Percentiles rank a stretch among this genome's conserved stretches.
phyloP scores from a whole-genome alignment of 2,113 vertebrate genomes.

The Pao palembangensis region DNA sequence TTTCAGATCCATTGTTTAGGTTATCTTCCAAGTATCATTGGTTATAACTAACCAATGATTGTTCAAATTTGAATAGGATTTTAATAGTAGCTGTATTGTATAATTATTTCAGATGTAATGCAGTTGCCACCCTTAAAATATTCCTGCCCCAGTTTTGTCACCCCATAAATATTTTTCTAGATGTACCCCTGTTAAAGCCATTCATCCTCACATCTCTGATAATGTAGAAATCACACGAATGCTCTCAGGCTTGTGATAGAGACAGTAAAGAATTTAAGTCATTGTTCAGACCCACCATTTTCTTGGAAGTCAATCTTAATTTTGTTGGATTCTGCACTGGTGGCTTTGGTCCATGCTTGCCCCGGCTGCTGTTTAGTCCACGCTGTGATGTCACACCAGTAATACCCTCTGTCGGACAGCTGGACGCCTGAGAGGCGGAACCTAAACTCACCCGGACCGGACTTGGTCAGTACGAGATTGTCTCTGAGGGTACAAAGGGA shows the following conservation, averaged over 20 bases:
- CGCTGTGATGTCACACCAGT: constrained; percentile 87
- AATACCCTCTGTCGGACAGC: constrained; percentile 83
- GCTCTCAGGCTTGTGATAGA: neutral
- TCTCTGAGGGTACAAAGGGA: constrained; percentile 60
- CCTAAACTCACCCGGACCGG: constrained; percentile 82
- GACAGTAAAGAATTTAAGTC: neutral
- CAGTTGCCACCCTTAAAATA: no score
- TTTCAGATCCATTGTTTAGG: no score
- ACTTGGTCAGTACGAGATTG: constrained; percentile 85
- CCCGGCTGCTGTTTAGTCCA: constrained; percentile 82
- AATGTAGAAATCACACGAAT: no score
- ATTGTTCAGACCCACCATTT: constrained; percentile 75
- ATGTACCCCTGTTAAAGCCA: no score
- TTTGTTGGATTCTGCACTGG: constrained; percentile 83
- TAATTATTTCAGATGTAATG: no score
- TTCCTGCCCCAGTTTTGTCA: no score
- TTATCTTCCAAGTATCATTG: no score
- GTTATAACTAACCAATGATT: no score
- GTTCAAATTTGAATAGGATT: no score
- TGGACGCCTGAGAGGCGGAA: constrained; percentile 89
- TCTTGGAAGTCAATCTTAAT: constrained; percentile 85
- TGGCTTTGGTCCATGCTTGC: constrained; percentile 78
- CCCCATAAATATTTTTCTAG: no score
- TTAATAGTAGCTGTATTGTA: no score
- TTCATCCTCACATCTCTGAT: no score